A percentile compares a stretch with the other conserved stretches of the same genome.
These are phyloP conservation scores for Lordiphosa stackelbergi DNA, from an alignment of 1,140 invertebrate genomes.

Conservation along the genomic window DNA sequence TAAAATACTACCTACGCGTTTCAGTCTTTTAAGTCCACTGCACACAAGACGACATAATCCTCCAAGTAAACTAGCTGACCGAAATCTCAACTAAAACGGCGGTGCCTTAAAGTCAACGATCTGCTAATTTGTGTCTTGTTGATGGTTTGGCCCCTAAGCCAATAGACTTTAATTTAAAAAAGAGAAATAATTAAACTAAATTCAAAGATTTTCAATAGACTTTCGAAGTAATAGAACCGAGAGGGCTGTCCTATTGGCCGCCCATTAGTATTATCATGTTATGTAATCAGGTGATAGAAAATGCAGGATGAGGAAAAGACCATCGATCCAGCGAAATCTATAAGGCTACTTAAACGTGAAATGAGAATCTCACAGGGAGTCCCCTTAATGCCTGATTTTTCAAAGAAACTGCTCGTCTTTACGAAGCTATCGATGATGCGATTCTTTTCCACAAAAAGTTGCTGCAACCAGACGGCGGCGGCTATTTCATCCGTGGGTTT, in stretches of 20 bases:
- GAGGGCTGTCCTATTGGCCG: constrained; percentile 85
- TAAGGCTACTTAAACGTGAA: constrained; percentile 82
- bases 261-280: too few relatives aligned
- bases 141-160: constrained; percentile 87
- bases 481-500: constrained; percentile 89
- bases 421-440: constrained; percentile 88
- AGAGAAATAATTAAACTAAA: neutral
- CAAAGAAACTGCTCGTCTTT: constrained; percentile 89
- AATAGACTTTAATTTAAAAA: constrained; percentile 83
- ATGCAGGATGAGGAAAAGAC: constrained; percentile 84
- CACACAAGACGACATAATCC: too few relatives aligned
- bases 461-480: constrained; percentile 88
- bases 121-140: constrained; percentile 90
- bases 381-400: constrained; percentile 83
- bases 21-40: too few relatives aligned
- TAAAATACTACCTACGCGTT: too few relatives aligned
- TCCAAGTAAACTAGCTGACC: too few relatives aligned
- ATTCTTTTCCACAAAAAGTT: constrained; percentile 82
- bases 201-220: constrained; percentile 38
- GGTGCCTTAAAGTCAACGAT: too few relatives aligned
- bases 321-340: constrained; percentile 86
- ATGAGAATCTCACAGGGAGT: constrained; percentile 79
- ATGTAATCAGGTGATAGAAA: constrained; percentile 82
- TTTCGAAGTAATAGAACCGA: constrained; percentile 85
- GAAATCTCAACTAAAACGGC: too few relatives aligned